Base-by-base conservation (phyloP, 2,888 invertebrate species). In the Steromphala cineraria region DNA sequence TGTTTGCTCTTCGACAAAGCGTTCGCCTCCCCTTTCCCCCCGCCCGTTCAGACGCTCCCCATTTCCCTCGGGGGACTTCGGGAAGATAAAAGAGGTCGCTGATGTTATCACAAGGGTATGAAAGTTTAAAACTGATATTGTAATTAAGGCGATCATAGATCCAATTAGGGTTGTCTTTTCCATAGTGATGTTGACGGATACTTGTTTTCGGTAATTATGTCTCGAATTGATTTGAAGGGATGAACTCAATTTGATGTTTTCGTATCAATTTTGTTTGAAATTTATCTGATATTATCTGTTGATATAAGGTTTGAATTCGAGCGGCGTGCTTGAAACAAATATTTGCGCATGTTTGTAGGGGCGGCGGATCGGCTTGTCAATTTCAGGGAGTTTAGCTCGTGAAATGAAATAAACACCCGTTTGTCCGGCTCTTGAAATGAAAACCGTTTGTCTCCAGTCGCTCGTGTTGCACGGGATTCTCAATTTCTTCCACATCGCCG, bases 121-220 rank as follows among this genome's bases (percentile, higher is more conserved):
- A 71, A 71, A 36, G 71, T 36, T 24, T 56, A 71, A 40, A 71
- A 71, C 36, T 71, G 71, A 71, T 71, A 71, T 40, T 71, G 71
- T 71, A 71, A 71, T 71, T 71, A 71, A 71, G 36, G 31, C 71
- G 19, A 71, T 71, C 71, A 71, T 71, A 28, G 36, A 40, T n/a
- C 71, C 36, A 71, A 71, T 71, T 71, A 71, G 71, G 36, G 71
- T 36, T 71, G 71, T 71, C 71, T 71, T 36, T 31, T 71, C 71
- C n/a, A 40, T 71, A 71, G 40, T 71, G 71, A 71, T 71, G 17
- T 36, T 19, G 36, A 36, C 28, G 28, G 36, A 15, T 31, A 36
- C 36, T 71, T 71, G 71, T 36, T 71, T 71, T 71, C n/a, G 71
- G 71, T 40, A 71, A 71, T 71, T 19, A 71, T 10, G 40, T 36